Evolutionary conservation across 2,797 vertebrate species (phyloP).

Genomic region (Alauda arvensis): DNA sequence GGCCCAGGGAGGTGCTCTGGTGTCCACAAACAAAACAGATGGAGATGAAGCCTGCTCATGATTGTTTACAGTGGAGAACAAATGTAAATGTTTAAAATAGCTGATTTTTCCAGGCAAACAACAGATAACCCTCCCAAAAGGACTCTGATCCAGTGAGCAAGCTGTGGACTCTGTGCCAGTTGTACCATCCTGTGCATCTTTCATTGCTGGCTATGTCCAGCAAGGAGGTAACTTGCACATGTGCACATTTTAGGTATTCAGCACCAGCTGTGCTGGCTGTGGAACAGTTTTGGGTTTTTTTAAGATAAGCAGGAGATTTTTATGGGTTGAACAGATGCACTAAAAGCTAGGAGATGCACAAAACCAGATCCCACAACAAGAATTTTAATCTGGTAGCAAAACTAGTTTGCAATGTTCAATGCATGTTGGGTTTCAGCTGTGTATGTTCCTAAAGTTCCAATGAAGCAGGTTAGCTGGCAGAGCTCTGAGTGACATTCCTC

Average conservation of each 20-base stretch:
- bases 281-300: not conserved
- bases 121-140: not conserved
- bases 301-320: not conserved
- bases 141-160: not conserved
- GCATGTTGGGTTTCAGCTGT: not conserved
- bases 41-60: not conserved
- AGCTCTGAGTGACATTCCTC: not conserved
- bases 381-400: not conserved
- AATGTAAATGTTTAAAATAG: conserved; percentile 30
- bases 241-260: not conserved
- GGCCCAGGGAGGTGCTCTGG: not conserved
- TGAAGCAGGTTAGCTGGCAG: not conserved
- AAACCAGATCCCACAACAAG: not conserved
- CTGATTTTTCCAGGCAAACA: conserved; percentile 15
- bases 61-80: conserved; percentile 20
- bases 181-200: not conserved
- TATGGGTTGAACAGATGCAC: not conserved
- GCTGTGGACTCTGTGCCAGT: not conserved
- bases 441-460: not conserved
- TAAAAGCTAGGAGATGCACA: not conserved
- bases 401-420: not conserved
- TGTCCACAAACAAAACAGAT: not conserved
- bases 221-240: not conserved
- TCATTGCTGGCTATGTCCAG: not conserved
- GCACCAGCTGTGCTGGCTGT: not conserved